Conservation (phyloP, 2,888 invertebrate genomes). For the Steinernema carpocapsae region DNA sequence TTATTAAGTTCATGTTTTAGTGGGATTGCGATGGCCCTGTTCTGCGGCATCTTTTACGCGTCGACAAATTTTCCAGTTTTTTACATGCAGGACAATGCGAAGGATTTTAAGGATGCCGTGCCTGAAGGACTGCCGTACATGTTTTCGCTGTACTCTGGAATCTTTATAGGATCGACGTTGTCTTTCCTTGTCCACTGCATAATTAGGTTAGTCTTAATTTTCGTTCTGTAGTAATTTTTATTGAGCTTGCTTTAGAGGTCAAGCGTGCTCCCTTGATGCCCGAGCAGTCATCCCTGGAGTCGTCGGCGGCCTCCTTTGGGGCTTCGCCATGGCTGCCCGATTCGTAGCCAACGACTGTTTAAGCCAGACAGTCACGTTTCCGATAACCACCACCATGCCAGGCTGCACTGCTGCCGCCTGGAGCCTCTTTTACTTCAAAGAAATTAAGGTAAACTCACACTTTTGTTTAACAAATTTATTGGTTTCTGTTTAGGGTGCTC, state of each 20-base stretch:
- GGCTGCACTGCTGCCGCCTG: constrained; percentile 71
- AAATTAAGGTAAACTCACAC: constrained; percentile 69
- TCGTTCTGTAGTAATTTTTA: neutral
- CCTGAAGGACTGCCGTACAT: constrained; percentile 68
- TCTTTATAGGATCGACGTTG: constrained; percentile 69
- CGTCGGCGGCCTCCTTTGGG: constrained; percentile 72
- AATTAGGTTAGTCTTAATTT: constrained; percentile 47
- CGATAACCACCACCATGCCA: constrained; percentile 72
- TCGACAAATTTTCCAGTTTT: constrained; percentile 71
- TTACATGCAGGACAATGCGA: constrained; percentile 69
- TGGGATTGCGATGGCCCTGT: constrained; percentile 69
- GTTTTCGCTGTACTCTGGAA: constrained; percentile 71
- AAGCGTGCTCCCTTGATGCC: constrained; percentile 70
- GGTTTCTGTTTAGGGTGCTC: constrained; percentile 49
- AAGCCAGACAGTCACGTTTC: constrained; percentile 70
- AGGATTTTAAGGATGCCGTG: constrained; percentile 54
- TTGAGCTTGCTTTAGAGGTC: constrained; percentile 38
- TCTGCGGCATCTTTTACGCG: constrained; percentile 72
- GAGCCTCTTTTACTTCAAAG: constrained; percentile 71
- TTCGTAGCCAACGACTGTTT: constrained; percentile 72
- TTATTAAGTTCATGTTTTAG: constrained; percentile 59
- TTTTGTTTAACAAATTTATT: too few relatives aligned
- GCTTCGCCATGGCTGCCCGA: constrained; percentile 70
- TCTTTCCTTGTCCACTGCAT: constrained; percentile 71
- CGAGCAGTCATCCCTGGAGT: constrained; percentile 70